These are phyloP conservation scores for Hydra vulgaris DNA, from an alignment of 30 jellyfish, hydroid and myxozoan species.

Conservation along the genomic window DNA sequence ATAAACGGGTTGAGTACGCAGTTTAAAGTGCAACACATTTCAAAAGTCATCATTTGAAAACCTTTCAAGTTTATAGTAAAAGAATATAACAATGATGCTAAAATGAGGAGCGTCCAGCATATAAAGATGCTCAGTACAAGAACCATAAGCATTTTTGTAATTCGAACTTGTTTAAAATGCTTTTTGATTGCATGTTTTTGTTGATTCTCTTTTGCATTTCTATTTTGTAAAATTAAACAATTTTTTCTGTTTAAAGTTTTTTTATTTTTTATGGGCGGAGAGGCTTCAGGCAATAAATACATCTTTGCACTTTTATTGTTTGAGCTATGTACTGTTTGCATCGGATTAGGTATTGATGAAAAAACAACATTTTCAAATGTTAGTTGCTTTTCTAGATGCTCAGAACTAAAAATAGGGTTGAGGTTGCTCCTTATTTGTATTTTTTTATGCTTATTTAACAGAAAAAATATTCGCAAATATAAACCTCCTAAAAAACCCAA, in stretches of 20 bases:
- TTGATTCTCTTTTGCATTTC: background rate
- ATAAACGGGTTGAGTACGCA: conserved; percentile 77
- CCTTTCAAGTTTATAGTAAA: conserved; percentile 42
- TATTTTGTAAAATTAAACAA: too few species aligned
- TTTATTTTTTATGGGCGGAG: background rate
- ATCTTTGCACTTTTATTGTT: too few species aligned
- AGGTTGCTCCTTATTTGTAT: conserved; percentile 24
- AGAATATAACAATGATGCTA: conserved; percentile 59
- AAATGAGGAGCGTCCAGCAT: conserved; percentile 89
- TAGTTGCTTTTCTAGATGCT: background rate
- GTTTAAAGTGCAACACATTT: conserved; percentile 76
- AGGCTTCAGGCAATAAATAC: too few species aligned
- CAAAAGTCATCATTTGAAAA: conserved; percentile 48
- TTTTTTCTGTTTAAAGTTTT: too few species aligned
- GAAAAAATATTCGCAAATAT: conserved; percentile 49
- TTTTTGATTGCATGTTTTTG: background rate
- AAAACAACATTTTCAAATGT: background rate
- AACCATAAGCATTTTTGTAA: conserved; percentile 70
- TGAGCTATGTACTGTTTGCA: too few species aligned
- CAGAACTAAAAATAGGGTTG: background rate
- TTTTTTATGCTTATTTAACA: conserved; percentile 51
- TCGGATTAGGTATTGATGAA: background rate
- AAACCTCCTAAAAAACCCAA: conserved; percentile 37
- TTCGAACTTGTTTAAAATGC: conserved; percentile 55
- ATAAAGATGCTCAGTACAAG: conserved; percentile 68